Evolutionary conservation across 2,113 vertebrate species (phyloP), one percentile per base, ranked within the genome.

Genomic region (Alethe castanea): DNA sequence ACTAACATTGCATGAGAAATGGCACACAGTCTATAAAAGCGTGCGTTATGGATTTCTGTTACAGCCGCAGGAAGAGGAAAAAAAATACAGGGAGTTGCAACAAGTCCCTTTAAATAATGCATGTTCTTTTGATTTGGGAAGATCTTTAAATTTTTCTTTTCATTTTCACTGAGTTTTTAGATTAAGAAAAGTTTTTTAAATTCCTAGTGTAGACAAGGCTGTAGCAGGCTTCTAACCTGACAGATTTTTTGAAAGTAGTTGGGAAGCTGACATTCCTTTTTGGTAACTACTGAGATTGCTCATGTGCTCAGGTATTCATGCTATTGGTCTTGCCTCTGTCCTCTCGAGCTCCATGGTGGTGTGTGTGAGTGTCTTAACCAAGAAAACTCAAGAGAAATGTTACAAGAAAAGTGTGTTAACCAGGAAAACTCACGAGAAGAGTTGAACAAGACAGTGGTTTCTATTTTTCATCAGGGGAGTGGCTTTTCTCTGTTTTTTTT

Each of bases 1-100:
- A 76, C 9, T 57, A 44, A 40, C 17, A 7, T 79, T 72, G 36
- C 11, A 52, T 8, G 61, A 72, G 17, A 83, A 90, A 57, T 44
- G 28, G 6, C 60, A 62, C 0, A 2, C 16, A 6, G 9, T 60
- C 31, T 64, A 22, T n/a, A 72, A n/a, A 86, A 76, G 20, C 0
- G 0, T 84, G 31, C 35, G 36, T 66, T 71, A 35, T 67, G n/a
- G 7, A 36, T 92, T 83, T 62, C 47, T 81, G 31, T 56, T 86
- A 38, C 5, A 82, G 38, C 42, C 56, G 38, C 9, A 40, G 15
- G 19, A 33, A 78, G 19, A 90, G 60, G 35, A 85, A 60, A 72
- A 72, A 64, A 69, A 64, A 61, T 50, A 33, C 5, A 54, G 5
- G 11, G 26, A 47, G 3, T 52, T 57, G 22, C 16, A 81, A 33